phyloP scores from a whole-genome alignment of 2,797 vertebrate genomes.

The Chrysolophus pictus region DNA sequence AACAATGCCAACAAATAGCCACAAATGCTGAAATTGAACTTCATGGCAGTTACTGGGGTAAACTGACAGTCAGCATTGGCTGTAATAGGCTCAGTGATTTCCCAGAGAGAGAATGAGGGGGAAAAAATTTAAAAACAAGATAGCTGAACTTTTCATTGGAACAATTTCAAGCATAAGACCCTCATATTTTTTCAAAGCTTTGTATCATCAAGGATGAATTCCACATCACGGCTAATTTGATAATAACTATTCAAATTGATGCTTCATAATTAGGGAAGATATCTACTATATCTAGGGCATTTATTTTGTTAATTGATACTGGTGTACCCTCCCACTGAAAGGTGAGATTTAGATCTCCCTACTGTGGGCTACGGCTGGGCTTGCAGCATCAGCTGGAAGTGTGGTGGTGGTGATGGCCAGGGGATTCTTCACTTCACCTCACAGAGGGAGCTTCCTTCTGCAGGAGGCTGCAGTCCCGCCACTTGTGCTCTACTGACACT shows the following conservation, averaged over 20 bases:
- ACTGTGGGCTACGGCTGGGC: not conserved
- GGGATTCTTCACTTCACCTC: not conserved
- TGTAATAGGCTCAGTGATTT: not conserved
- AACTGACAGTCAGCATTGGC: constrained; percentile 31
- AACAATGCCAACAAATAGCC: not conserved
- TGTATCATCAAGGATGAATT: not conserved
- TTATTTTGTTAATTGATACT: not conserved
- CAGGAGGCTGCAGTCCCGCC: not conserved
- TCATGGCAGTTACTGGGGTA: constrained; percentile 28
- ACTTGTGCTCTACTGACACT: not conserved
- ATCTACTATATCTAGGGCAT: not conserved
- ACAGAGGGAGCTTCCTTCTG: not conserved
- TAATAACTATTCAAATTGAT: not conserved
- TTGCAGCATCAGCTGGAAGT: not conserved
- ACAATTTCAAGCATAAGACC: not conserved
- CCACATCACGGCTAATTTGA: not conserved
- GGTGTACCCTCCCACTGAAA: not conserved
- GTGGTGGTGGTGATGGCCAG: not conserved
- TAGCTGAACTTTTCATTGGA: not conserved
- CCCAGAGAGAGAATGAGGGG: not conserved
- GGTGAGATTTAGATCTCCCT: not conserved
- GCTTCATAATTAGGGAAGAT: not conserved
- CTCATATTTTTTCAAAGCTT: not conserved
- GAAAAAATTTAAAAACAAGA: not conserved
- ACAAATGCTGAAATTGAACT: constrained; percentile 15